Evolutionary conservation across 2,797 vertebrate species (phyloP), one percentile per base, ranked within the genome.

Genomic region (Takifugu rubripes): DNA sequence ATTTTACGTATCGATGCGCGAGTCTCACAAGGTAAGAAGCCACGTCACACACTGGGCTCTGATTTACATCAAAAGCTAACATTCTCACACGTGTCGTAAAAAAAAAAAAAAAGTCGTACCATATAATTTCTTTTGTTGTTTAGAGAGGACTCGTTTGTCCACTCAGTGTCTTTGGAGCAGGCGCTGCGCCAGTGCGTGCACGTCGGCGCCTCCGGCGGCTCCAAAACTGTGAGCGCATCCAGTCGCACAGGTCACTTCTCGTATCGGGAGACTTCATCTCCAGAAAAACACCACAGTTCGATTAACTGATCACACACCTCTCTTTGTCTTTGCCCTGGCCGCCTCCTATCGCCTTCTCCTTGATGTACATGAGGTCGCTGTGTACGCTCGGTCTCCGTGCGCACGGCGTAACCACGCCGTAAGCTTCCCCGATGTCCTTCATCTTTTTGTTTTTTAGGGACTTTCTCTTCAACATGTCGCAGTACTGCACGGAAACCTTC

Each of bases 331-430:
- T 96, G 54, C 88, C 59, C 48, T 95, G 95, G 24, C 92, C 73
- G 0, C 93, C 91, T 0, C 94, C 92, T 8, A 93, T 85, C 16
- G 95, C 92, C 73, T 98, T 98, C 83, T 96, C 94, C 0, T 95
- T 93, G 47, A 99, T 97, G 83, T 97, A 98, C 94, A 95, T 92
- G 68, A 99, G 92, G 90, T 99, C 97, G 29, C 97, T 98, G 92
- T 99, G 96, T 66, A 98, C 94, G 59, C 96, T 99, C 31, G 96
- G 96, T 25, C 96, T 82, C 46, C 95, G 92, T n/a, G 96, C 97
- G 11, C 94, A 97, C 42, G 96, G 95, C 0, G 94, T 94, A 49
- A 99, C 92, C 53, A 99, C 87, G 17, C 96, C 96, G 1, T 95
- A 96, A 2, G 96, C 95, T 17, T 97, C 95, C 17, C 84, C 86